These are phyloP conservation scores for Melinaea menophilus DNA, from an alignment of 2,888 invertebrate species.

Conservation along the genomic window DNA sequence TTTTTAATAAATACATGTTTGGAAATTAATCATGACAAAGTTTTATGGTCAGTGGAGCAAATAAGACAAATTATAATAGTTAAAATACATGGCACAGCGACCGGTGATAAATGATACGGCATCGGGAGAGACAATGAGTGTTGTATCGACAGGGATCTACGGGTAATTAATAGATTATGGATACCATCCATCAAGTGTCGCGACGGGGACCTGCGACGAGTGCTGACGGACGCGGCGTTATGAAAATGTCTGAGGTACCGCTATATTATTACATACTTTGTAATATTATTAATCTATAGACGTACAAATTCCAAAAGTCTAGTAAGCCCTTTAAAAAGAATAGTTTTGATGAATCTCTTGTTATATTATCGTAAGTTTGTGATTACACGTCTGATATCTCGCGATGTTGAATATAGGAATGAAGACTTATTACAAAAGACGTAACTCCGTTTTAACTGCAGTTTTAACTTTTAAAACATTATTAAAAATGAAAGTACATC, in stretches of 20 bases:
- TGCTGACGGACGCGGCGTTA: neutral
- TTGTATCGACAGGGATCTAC: slow-evolving; percentile 60
- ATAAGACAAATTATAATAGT: slow-evolving; percentile 66
- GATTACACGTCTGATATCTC: too few species aligned
- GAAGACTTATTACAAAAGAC: too few species aligned
- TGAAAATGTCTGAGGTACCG: neutral
- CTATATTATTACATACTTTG: neutral
- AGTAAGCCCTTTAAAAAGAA: too few species aligned
- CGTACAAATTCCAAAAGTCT: neutral
- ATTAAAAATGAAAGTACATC: slow-evolving; percentile 17
- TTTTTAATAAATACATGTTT: slow-evolving; percentile 8
- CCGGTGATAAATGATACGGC: slow-evolving; percentile 65
- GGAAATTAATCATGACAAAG: slow-evolving; percentile 28
- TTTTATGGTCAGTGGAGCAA: slow-evolving; percentile 55
- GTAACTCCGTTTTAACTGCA: slow-evolving; percentile 20
- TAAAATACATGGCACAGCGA: slow-evolving; percentile 67
- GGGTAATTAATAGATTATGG: slow-evolving; percentile 70
- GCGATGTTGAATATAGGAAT: too few species aligned
- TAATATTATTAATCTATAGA: neutral
- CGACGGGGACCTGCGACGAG: neutral
- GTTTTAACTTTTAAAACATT: slow-evolving; percentile 11
- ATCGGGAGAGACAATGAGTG: slow-evolving; percentile 62
- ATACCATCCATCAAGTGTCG: slow-evolving; percentile 56
- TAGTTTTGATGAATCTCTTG: too few species aligned
- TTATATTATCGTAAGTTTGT: too few species aligned